These are phyloP conservation scores for Operophtera brumata DNA, from an alignment of 2,888 invertebrate species.

Conservation along the genomic window DNA sequence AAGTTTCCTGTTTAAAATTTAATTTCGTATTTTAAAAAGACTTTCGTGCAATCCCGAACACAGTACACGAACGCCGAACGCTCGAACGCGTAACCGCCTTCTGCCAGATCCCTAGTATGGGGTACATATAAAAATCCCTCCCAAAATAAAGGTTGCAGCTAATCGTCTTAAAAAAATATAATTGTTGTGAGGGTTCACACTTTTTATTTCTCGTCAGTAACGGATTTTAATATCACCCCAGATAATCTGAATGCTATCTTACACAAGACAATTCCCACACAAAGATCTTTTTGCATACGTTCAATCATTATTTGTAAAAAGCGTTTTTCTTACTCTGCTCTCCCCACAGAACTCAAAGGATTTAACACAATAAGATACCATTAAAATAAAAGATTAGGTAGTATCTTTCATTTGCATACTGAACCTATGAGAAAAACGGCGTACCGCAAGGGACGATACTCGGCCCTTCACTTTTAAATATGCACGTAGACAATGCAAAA, in stretches of 20 bases:
- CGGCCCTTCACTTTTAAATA: slow-evolving; percentile 59
- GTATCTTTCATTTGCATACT: slow-evolving; percentile 72
- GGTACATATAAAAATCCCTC: too few species aligned
- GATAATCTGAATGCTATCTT: slow-evolving; percentile 32
- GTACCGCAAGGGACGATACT: slow-evolving; percentile 57
- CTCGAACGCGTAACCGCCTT: too few species aligned
- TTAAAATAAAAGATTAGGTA: slow-evolving; percentile 80
- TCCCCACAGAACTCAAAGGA: slow-evolving; percentile 62
- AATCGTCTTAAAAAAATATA: neutral
- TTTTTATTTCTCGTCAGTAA: slow-evolving; percentile 30
- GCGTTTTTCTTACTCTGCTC: slow-evolving; percentile 54
- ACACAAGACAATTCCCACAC: slow-evolving; percentile 40
- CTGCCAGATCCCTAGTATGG: too few species aligned
- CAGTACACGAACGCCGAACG: too few species aligned
- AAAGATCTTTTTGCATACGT: slow-evolving; percentile 66
- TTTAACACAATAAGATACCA: slow-evolving; percentile 74
- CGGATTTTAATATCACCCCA: slow-evolving; percentile 41
- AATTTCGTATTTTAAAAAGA: too few species aligned
- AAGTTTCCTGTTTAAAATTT: too few species aligned
- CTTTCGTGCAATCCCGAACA: too few species aligned
- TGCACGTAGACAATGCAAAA: slow-evolving; percentile 72
- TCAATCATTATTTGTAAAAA: slow-evolving; percentile 70
- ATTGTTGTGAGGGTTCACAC: slow-evolving; percentile 7
- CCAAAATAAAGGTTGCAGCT: too few species aligned
- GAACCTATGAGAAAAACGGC: slow-evolving; percentile 68